Conservation (phyloP, 2,113 vertebrate species). For the Erythrocercus mccallii region DNA sequence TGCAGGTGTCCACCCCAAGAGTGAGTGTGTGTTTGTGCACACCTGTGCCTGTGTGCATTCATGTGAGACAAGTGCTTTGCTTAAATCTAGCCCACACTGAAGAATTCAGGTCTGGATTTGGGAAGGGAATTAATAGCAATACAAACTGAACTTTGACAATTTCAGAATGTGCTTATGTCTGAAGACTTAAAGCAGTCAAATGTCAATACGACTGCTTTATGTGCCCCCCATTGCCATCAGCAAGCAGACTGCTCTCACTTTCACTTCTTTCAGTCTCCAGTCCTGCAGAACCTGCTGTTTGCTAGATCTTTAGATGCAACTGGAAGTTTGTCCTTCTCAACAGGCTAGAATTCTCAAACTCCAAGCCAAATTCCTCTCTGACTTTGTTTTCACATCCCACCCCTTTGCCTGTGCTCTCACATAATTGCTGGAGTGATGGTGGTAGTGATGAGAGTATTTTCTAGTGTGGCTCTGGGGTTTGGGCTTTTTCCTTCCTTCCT, state of each 20-base stretch:
- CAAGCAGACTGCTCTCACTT: background rate
- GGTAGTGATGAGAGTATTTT: background rate
- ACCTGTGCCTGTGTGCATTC: fast-evolving
- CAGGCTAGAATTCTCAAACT: background rate
- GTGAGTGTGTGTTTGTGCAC: background rate
- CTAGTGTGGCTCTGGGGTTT: background rate
- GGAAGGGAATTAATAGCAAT: background rate
- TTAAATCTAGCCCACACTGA: background rate
- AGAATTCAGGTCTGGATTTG: background rate
- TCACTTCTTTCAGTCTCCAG: background rate
- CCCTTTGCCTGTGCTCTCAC: background rate
- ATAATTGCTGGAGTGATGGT: background rate
- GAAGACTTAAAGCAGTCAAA: background rate
- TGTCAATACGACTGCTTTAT: background rate
- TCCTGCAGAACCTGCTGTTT: background rate
- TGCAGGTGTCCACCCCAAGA: background rate
- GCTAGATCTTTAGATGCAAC: background rate
- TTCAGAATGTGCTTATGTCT: background rate
- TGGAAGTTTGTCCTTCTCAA: background rate
- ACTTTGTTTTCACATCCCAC: background rate
- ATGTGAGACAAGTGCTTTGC: background rate
- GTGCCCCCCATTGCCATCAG: background rate
- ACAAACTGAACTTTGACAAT: background rate
- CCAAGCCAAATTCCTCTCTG: background rate
- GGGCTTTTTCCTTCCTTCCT: background rate